These are phyloP conservation scores for Epinephelus malabaricus DNA, from an alignment of 2,797 vertebrate species.

Conservation along the genomic window DNA sequence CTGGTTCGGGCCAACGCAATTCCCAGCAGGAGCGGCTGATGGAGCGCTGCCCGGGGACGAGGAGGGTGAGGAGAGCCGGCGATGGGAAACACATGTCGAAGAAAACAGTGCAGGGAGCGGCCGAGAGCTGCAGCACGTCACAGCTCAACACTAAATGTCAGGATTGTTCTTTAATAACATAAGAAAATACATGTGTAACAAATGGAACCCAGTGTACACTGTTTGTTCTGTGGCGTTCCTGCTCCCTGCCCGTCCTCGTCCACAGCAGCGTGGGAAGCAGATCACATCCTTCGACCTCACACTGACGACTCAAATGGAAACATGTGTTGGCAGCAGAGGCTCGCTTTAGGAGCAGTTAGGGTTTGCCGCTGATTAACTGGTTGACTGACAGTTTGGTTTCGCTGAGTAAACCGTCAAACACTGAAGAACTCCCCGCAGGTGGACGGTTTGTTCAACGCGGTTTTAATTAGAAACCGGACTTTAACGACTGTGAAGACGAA, in stretches of 20 bases:
- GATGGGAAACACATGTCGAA: conserved; percentile 76
- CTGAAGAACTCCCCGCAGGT: background rate
- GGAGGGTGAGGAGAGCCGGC: conserved; percentile 41
- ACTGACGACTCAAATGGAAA: conserved; percentile 45
- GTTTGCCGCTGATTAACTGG: conserved; percentile 16
- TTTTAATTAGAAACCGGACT: background rate
- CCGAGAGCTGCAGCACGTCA: conserved; percentile 26
- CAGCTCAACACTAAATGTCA: conserved; percentile 16
- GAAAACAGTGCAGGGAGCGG: conserved; percentile 36
- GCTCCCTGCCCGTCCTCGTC: conserved; percentile 14
- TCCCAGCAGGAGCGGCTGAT: conserved; percentile 75
- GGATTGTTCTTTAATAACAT: conserved; percentile 37
- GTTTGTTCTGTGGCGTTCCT: conserved; percentile 38
- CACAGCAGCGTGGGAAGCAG: conserved; percentile 59
- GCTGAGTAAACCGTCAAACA: background rate
- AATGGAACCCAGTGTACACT: background rate
- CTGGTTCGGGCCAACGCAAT: conserved; percentile 69
- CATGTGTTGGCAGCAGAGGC: conserved; percentile 42
- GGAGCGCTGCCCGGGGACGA: conserved; percentile 70
- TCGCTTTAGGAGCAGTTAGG: conserved; percentile 2
- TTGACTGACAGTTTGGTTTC: background rate
- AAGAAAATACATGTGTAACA: background rate
- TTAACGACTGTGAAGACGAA: background rate
- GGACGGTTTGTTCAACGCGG: background rate
- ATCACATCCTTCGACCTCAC: conserved; percentile 48